Conservation (phyloP, 2,888 invertebrate genomes). For the Loripinus fragilis region DNA sequence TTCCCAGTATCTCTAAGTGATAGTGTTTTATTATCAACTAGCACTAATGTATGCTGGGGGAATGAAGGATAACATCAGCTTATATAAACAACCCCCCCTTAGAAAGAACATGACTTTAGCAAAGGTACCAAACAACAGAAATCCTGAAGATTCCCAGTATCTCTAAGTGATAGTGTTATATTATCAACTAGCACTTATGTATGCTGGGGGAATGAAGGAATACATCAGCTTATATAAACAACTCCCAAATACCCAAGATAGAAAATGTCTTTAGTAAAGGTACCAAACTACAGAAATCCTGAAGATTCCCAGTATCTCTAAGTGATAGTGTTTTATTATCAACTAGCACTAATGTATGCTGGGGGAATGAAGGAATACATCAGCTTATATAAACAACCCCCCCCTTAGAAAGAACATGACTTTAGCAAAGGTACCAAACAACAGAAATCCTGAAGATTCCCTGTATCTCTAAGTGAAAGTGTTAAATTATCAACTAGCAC, state of each 20-base stretch:
- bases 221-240: not conserved
- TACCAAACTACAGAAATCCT: not conserved
- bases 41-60: constrained; percentile 25
- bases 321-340: constrained; percentile 40
- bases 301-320: constrained; percentile 46
- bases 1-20: constrained; percentile 41
- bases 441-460: constrained; percentile 8
- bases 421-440: no score
- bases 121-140: no score
- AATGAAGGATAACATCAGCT: no score
- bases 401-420: no score
- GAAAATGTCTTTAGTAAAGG: no score
- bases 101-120: no score
- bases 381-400: not conserved
- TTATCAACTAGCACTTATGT: constrained; percentile 49
- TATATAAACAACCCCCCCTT: no score
- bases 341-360: constrained; percentile 68
- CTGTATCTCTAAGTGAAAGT: no score
- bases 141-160: constrained; percentile 20
- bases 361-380: constrained; percentile 42
- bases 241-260: no score
- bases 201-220: constrained; percentile 48
- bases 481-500: no score
- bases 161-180: no score
- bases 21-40: constrained; percentile 35